Evolutionary conservation across 2,888 invertebrate genomes (phyloP), one percentile per base, ranked within the genome.

Genomic region (Hirudinaria manillensis): DNA sequence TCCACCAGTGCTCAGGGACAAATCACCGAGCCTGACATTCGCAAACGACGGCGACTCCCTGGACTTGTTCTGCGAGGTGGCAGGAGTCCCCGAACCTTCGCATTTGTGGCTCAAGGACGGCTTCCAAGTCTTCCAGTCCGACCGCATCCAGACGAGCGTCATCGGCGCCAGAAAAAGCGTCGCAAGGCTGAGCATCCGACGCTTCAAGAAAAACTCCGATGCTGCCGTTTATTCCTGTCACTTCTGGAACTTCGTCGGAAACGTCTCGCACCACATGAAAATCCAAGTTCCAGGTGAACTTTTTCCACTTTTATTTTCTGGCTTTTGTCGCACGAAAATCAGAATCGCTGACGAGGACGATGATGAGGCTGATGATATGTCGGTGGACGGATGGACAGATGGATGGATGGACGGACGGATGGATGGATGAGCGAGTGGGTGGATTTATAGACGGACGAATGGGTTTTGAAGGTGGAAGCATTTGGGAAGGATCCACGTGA

Each of bases 141-240:
- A 79, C 7, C 72, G 77, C 29, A 66, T 78, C 66, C 74, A 45
- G 45, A 55, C 78, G 36, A 53, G 68, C 45, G 13, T 29, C 61
- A 61, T 24, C 10, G 61, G 61, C 24, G 24, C 13, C 24, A 61
- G 61, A 10, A 76, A 78, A 16, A 79, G 76, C 77, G 61, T 61
- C 1, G 61, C 61, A 7, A 55, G 76, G 38, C 51, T 79, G 27
- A 75, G 70, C 83, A 94, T 97, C 86, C 91, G 92, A 83, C 93
- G 92, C 87, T 92, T 97, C 83, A 90, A 93, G 80, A 92, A 92
- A 87, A 92, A 93, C 84, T 3, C 29, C 7, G 96, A 97, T 87
- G 94, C 95, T 83, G 96, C 95, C 77, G 94, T 94, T 87, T 97
- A 96, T 88, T 93, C 93, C 80, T 97, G 96, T 88, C 92, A 94